Evolutionary conservation across 2,113 vertebrate species (phyloP).

Genomic region (Carassius carassius): DNA sequence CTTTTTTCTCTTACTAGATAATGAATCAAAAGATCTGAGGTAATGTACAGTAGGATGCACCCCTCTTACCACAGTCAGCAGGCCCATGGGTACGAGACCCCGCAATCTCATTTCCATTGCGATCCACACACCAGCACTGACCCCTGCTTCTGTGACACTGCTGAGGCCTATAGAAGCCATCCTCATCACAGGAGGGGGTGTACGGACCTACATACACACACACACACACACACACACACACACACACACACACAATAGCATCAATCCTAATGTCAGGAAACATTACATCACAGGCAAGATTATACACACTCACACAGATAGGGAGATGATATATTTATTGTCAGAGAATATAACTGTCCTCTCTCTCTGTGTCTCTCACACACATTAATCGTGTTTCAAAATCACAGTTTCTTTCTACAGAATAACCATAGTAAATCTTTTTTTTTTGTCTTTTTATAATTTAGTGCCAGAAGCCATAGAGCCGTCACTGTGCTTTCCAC

Average conservation of each 20-base stretch:
- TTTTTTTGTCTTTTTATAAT: constrained; percentile 32
- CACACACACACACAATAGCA: constrained; percentile 34
- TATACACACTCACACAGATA: not conserved
- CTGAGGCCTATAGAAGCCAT: constrained; percentile 90
- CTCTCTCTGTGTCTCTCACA: not conserved
- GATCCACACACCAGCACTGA: constrained; percentile 97
- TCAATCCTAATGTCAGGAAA: constrained; percentile 17
- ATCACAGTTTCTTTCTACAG: constrained; percentile 8
- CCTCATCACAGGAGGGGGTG: constrained; percentile 89
- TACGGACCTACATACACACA: constrained; percentile 79
- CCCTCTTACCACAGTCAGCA: constrained; percentile 84
- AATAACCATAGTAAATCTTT: constrained; percentile 13
- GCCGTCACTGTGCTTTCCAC: constrained; percentile 30
- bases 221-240: constrained; percentile 47
- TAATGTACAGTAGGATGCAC: not conserved
- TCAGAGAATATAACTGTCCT: constrained; percentile 20
- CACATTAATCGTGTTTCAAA: constrained; percentile 5
- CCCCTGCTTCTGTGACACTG: constrained; percentile 89
- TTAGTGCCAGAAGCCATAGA: constrained; percentile 15
- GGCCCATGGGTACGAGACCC: constrained; percentile 84
- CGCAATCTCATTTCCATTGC: constrained; percentile 90
- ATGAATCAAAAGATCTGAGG: not conserved
- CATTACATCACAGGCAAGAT: constrained; percentile 11
- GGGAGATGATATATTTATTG: constrained; percentile 20
- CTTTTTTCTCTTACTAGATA: not conserved